Conservation (phyloP, 2,797 vertebrate species). For the Semotilus atromaculatus region DNA sequence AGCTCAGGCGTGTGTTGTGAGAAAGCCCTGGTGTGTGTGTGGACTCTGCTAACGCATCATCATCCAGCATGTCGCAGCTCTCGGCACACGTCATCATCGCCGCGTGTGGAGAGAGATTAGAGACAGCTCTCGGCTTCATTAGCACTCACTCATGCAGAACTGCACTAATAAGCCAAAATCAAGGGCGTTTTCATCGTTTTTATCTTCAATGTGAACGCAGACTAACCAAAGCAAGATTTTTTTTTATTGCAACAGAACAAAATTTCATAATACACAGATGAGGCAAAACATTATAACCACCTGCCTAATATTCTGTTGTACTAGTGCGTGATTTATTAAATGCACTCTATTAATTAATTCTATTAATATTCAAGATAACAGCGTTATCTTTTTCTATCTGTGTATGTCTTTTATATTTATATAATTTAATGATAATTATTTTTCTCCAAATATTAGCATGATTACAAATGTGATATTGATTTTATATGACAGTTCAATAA, state of each 20-base stretch:
- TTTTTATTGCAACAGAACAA: neutral
- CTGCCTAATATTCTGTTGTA: too few species aligned
- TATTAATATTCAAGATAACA: too few species aligned
- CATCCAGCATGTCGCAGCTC: neutral
- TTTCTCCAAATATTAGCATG: too few species aligned
- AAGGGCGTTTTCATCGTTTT: neutral
- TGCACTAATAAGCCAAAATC: neutral
- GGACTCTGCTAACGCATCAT: neutral
- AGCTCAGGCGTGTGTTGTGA: neutral
- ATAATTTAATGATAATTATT: too few species aligned
- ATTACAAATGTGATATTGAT: neutral
- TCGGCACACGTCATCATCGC: neutral
- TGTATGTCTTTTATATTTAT: too few species aligned
- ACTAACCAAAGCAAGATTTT: neutral
- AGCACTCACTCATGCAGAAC: neutral
- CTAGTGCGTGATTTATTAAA: too few species aligned
- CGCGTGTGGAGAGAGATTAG: neutral
- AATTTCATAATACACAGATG: neutral
- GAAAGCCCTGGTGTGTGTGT: neutral
- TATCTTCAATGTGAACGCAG: neutral
- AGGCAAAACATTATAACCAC: too few species aligned
- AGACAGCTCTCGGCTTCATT: neutral
- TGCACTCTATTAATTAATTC: too few species aligned
- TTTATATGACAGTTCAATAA: neutral
- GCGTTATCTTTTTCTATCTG: too few species aligned